phyloP scores from a whole-genome alignment of 2,113 vertebrate species.

The Xenopus laevis region DNA sequence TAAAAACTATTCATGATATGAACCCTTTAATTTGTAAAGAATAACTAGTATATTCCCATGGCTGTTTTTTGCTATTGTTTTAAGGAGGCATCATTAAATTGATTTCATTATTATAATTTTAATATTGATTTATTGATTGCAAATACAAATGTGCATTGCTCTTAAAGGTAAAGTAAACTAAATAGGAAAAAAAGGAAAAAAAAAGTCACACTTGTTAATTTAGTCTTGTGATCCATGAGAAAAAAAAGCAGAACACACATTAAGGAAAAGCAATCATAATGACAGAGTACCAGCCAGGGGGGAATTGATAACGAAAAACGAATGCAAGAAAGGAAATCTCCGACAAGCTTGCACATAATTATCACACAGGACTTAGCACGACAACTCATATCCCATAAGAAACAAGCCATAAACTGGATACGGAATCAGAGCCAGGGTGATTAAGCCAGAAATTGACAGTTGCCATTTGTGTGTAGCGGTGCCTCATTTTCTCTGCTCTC shows the following conservation, averaged over 20 bases:
- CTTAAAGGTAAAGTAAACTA: too few relatives aligned
- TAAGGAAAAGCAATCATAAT: constrained; percentile 15
- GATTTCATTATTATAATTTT: too few relatives aligned
- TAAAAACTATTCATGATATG: too few relatives aligned
- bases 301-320: constrained; percentile 20
- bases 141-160: too few relatives aligned
- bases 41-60: too few relatives aligned
- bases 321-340: constrained; percentile 29
- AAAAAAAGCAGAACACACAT: constrained; percentile 12
- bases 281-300: constrained; percentile 4
- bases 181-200: not conserved
- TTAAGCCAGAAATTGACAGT: constrained; percentile 53
- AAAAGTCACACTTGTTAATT: not conserved
- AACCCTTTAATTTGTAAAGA: too few relatives aligned
- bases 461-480: constrained; percentile 53
- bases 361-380: constrained; percentile 42
- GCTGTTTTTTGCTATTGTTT: too few relatives aligned
- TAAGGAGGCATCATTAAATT: too few relatives aligned
- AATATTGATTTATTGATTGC: too few relatives aligned
- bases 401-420: constrained; percentile 46
- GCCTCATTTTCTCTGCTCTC: constrained; percentile 44
- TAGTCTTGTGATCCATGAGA: not conserved
- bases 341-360: constrained; percentile 36
- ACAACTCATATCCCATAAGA: constrained; percentile 49
- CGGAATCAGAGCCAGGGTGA: constrained; percentile 50